A percentile compares a stretch with the other conserved stretches of the same genome.
Evolutionary conservation across 1,140 invertebrate genomes (phyloP).

Genomic region (Papilio xuthus): DNA sequence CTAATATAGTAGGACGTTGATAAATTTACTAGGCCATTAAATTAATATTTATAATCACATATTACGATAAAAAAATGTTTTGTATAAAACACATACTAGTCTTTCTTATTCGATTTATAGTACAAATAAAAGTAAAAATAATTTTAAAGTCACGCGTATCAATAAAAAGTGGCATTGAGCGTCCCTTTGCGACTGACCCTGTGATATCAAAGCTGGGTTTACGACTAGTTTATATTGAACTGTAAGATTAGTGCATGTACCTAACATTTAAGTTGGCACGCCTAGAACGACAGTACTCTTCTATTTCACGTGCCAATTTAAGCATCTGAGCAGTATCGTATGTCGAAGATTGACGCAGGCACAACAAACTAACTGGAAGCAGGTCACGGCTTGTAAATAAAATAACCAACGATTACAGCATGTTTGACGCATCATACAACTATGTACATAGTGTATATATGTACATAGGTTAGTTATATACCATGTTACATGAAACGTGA

Average conservation of each 20-base stretch:
- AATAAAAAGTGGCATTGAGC: slow-evolving; percentile 16
- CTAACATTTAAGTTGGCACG: neutral
- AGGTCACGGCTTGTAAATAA: slow-evolving; percentile 36
- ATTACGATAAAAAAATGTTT: too few species aligned
- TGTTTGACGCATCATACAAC: slow-evolving; percentile 15
- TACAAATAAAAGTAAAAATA: slow-evolving; percentile 3
- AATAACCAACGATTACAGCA: slow-evolving; percentile 3
- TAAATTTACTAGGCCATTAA: too few species aligned
- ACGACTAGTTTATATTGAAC: slow-evolving; percentile 31
- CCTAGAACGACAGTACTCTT: neutral
- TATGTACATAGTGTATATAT: neutral
- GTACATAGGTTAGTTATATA: slow-evolving; percentile 15
- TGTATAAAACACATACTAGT: neutral
- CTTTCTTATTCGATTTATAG: neutral
- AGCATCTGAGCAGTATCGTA: slow-evolving; percentile 1
- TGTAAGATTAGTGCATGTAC: neutral
- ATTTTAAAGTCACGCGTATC: neutral
- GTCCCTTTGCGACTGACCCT: slow-evolving; percentile 13
- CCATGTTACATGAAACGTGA: slow-evolving; percentile 32
- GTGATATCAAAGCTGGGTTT: neutral
- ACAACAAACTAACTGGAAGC: slow-evolving; percentile 4
- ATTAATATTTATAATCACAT: too few species aligned
- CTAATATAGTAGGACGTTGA: too few species aligned
- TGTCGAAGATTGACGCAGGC: slow-evolving; percentile 26
- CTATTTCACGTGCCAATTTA: neutral